Percentiles rank a stretch among this genome's conserved stretches.
These are phyloP conservation scores for Philhelius pedissequus DNA, from an alignment of 2,888 invertebrate species.

Conservation along the genomic window DNA sequence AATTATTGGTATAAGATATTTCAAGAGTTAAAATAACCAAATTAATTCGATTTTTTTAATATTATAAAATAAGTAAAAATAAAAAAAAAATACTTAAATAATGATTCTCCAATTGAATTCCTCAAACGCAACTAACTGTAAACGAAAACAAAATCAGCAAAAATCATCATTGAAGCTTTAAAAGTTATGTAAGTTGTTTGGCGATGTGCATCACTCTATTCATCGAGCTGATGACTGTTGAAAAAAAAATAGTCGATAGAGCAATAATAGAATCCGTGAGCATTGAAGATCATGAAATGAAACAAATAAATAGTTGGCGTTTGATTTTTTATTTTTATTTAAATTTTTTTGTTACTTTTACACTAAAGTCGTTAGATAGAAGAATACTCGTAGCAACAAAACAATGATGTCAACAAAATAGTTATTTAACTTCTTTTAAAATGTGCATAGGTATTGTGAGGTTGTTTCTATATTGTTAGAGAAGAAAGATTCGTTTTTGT, in stretches of 20 bases:
- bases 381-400: no score
- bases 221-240: slow-evolving; percentile 62
- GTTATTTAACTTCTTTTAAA: slow-evolving; percentile 43
- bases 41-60: neutral
- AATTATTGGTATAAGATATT: neutral
- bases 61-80: neutral
- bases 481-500: slow-evolving; percentile 34
- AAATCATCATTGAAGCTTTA: slow-evolving; percentile 23
- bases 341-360: neutral
- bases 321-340: neutral
- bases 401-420: slow-evolving; percentile 63
- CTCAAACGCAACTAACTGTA: slow-evolving; percentile 26
- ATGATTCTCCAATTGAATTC: slow-evolving; percentile 25
- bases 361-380: neutral
- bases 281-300: slow-evolving; percentile 65
- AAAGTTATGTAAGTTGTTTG: slow-evolving; percentile 64
- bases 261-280: slow-evolving; percentile 65
- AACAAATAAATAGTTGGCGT: slow-evolving; percentile 54
- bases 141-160: neutral
- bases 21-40: neutral
- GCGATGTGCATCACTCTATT: slow-evolving; percentile 66
- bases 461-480: neutral
- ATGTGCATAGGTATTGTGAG: slow-evolving; percentile 40
- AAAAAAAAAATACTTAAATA: neutral
- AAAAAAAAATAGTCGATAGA: slow-evolving; percentile 55